These are phyloP conservation scores for Geophilus truncorum DNA, from an alignment of 2,888 invertebrate genomes.

Conservation along the genomic window DNA sequence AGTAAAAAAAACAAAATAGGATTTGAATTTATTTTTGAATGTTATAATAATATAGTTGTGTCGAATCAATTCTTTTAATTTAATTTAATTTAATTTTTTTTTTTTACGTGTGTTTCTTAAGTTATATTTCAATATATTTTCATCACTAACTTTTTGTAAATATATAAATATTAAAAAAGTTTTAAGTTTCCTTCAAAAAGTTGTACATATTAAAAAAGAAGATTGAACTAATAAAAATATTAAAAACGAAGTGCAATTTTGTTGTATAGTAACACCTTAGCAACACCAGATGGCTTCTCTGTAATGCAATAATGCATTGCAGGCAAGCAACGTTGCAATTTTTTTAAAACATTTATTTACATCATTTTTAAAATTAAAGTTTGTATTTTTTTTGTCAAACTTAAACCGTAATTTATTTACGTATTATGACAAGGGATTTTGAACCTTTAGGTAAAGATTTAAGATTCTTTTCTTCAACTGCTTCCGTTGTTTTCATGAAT, in stretches of 20 bases:
- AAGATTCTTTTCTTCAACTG: neutral
- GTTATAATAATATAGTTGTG: too few relatives aligned
- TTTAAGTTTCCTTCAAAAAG: neutral
- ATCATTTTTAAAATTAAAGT: too few relatives aligned
- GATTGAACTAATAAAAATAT: neutral
- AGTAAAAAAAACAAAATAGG: too few relatives aligned
- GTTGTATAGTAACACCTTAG: too few relatives aligned
- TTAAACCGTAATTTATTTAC: too few relatives aligned
- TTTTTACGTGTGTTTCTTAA: neutral
- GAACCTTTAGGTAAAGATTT: too few relatives aligned
- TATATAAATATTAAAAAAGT: neutral
- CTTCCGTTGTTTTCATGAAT: neutral
- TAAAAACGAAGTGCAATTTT: neutral
- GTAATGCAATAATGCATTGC: neutral
- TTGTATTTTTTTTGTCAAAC: too few relatives aligned
- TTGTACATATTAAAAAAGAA: conserved; percentile 10
- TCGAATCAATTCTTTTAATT: too few relatives aligned
- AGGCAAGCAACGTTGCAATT: too few relatives aligned
- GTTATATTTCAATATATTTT: neutral
- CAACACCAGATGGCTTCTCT: neutral
- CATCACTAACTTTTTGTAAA: neutral
- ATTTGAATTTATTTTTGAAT: too few relatives aligned
- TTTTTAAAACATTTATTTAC: too few relatives aligned
- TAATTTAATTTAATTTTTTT: neutral
- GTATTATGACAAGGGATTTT: too few relatives aligned